Percentiles rank a stretch among this genome's conserved stretches.
phyloP scores from a whole-genome alignment of 1,140 invertebrate genomes.

The Drosophila malerkotliana region DNA sequence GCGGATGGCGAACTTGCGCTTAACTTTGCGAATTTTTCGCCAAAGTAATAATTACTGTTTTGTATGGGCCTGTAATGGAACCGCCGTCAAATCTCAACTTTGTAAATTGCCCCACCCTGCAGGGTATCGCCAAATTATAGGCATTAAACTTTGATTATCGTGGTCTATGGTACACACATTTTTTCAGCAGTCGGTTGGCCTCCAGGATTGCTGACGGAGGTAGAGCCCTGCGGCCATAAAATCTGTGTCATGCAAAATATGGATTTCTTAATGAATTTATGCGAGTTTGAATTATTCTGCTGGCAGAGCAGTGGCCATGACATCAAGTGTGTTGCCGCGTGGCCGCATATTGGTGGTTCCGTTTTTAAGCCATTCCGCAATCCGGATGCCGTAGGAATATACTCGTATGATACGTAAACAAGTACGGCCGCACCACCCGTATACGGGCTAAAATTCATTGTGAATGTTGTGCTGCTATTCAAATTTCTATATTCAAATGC shows the following conservation, averaged over 20 bases:
- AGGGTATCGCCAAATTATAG: conserved; percentile 51
- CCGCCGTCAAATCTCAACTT: conserved; percentile 20
- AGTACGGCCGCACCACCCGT: not conserved
- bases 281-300: conserved; percentile 51
- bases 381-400: not conserved
- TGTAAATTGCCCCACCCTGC: conserved; percentile 7
- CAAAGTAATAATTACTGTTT: conserved; percentile 58
- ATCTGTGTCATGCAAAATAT: conserved; percentile 62
- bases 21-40: conserved; percentile 51
- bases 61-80: conserved; percentile 26
- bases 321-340: not conserved
- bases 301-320: not conserved
- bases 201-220: conserved; percentile 2
- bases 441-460: too few relatives aligned
- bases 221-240: conserved; percentile 41
- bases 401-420: not conserved
- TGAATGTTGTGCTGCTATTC: too few relatives aligned
- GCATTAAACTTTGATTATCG: conserved; percentile 62
- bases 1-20: conserved; percentile 4
- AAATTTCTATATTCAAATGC: too few relatives aligned
- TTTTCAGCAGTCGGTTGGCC: conserved; percentile 1
- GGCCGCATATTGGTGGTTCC: too few relatives aligned
- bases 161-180: conserved; percentile 8
- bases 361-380: not conserved
- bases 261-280: conserved; percentile 65